phyloP scores from a whole-genome alignment of 2,797 vertebrate species.

The Malacoraja senta region DNA sequence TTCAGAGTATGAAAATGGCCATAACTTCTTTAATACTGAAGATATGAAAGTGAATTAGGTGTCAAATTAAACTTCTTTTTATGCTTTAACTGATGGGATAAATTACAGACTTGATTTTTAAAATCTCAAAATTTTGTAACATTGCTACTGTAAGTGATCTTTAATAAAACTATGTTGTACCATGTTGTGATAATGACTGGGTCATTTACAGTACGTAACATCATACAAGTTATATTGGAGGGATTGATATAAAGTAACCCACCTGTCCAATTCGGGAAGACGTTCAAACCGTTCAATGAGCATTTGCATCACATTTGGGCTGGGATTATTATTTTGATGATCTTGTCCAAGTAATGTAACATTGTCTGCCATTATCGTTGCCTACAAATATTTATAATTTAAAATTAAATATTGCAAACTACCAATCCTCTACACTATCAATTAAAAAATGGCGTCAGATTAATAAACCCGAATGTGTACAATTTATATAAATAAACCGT shows the following conservation, averaged over 20 bases:
- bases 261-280: conserved; percentile 43
- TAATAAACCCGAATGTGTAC: background rate
- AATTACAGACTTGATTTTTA: too few relatives aligned
- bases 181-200: too few relatives aligned
- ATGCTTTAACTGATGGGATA: too few relatives aligned
- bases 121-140: too few relatives aligned
- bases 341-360: background rate
- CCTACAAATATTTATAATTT: background rate
- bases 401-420: background rate
- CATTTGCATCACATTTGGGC: conserved; percentile 25
- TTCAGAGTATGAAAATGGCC: too few relatives aligned
- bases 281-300: conserved; percentile 40
- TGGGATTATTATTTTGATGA: background rate
- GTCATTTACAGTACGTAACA: background rate
- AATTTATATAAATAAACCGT: background rate
- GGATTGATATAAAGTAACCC: background rate
- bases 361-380: background rate
- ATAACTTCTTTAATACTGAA: too few relatives aligned
- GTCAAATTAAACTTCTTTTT: too few relatives aligned
- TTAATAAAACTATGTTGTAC: too few relatives aligned
- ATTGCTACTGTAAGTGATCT: too few relatives aligned
- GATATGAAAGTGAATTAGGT: too few relatives aligned
- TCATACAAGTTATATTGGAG: background rate
- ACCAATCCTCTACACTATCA: background rate
- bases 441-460: background rate